Percentiles rank a stretch among this genome's conserved stretches.
Evolutionary conservation across 2,888 invertebrate genomes (phyloP).

Genomic region (Hoplodrina blanda): DNA sequence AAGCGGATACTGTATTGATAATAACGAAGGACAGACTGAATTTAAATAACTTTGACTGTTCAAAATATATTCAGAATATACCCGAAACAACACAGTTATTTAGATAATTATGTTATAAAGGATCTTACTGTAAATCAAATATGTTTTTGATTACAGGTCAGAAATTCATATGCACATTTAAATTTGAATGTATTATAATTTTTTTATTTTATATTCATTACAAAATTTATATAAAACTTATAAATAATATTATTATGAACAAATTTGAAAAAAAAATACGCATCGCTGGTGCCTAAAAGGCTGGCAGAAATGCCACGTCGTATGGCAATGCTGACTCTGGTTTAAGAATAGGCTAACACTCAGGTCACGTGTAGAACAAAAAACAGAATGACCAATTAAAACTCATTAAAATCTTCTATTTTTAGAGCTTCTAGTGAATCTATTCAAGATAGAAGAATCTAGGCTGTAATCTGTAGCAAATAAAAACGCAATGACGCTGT

Average conservation of each 20-base stretch:
- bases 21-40: conserved; percentile 8
- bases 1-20: conserved; percentile 24
- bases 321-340: no score
- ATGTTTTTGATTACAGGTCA: background rate
- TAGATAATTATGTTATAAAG: no score
- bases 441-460: background rate
- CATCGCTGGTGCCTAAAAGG: no score
- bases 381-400: no score
- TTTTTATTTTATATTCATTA: background rate
- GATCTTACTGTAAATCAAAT: background rate
- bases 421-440: background rate
- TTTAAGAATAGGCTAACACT: no score
- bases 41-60: conserved; percentile 7
- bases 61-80: background rate
- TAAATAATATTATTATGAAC: no score
- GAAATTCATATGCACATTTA: background rate
- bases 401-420: background rate
- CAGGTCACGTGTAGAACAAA: no score
- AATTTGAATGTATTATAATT: background rate
- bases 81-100: background rate
- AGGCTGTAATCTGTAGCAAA: background rate
- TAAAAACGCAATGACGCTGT: background rate
- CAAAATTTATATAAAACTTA: no score
- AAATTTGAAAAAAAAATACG: no score
- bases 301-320: no score